Percentiles rank a stretch among this genome's conserved stretches.
phyloP scores from a whole-genome alignment of 1,140 invertebrate genomes.

The Oryzaephilus surinamensis region DNA sequence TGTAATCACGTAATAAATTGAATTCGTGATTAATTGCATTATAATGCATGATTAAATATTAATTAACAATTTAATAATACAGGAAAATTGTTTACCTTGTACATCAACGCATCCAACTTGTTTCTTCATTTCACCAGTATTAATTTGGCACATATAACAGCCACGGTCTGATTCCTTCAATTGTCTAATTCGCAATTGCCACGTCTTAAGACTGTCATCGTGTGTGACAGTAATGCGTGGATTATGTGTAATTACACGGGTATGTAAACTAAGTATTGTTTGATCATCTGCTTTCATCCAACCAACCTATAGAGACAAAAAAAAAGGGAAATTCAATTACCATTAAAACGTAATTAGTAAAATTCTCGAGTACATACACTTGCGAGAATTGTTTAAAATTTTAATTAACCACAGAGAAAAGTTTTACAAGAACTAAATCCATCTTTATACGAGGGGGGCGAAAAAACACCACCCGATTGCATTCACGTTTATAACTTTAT shows the following conservation, averaged over 20 bases:
- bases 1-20: no score
- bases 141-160: constrained; percentile 83
- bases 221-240: constrained; percentile 47
- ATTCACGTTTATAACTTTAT: no score
- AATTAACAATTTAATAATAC: neutral
- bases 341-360: constrained; percentile 6
- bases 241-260: constrained; percentile 80
- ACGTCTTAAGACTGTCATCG: constrained; percentile 55
- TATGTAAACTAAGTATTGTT: constrained; percentile 75
- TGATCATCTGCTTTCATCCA: constrained; percentile 84
- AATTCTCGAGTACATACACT: no score
- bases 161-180: constrained; percentile 61
- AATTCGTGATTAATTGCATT: no score
- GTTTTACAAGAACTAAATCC: neutral
- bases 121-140: constrained; percentile 80
- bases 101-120: constrained; percentile 81
- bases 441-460: neutral
- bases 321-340: constrained; percentile 2
- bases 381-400: constrained; percentile 7
- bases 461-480: no score
- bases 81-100: constrained; percentile 45
- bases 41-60: no score
- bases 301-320: constrained; percentile 57
- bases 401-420: constrained; percentile 7
- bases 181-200: constrained; percentile 67